Evolutionary conservation across 2,888 invertebrate species (phyloP).

Genomic region (Diachrysia chrysitis): DNA sequence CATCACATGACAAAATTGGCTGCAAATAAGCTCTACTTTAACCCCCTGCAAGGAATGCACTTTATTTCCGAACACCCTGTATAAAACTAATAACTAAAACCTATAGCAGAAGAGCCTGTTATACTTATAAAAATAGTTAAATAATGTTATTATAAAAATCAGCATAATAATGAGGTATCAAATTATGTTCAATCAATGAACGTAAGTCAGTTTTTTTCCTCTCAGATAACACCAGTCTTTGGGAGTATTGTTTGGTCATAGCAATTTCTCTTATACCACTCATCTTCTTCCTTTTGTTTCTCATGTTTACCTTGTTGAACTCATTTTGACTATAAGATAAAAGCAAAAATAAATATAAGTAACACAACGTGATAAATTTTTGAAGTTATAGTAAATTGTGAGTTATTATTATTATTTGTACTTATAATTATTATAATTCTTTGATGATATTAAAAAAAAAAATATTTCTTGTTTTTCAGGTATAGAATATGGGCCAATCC

Average conservation of each 20-base stretch:
- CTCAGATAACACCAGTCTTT: conserved; percentile 19
- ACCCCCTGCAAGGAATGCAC: too few species aligned
- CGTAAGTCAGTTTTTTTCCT: conserved; percentile 31
- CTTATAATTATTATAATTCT: neutral
- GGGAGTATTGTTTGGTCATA: conserved; percentile 16
- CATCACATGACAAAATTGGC: too few species aligned
- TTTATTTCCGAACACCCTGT: too few species aligned
- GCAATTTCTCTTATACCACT: conserved; percentile 13
- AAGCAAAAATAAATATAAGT: conserved; percentile 15
- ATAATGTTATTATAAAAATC: conserved; percentile 27
- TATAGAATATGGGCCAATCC: conserved; percentile 31
- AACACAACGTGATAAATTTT: conserved; percentile 18
- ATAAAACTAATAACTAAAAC: conserved; percentile 15
- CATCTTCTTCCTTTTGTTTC: conserved; percentile 40
- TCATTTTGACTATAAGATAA: conserved; percentile 19
- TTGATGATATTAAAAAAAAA: neutral
- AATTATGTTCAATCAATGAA: conserved; percentile 24
- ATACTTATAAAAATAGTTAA: conserved; percentile 22
- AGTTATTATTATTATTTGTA: conserved; percentile 2
- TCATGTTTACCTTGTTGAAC: conserved; percentile 22
- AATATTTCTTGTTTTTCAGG: conserved; percentile 2
- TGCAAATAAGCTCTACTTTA: too few species aligned
- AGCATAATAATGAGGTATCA: conserved; percentile 38
- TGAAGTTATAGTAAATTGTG: conserved; percentile 9
- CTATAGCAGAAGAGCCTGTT: conserved; percentile 16